phyloP scores from a whole-genome alignment of 2,888 invertebrate species.

The Andrena trimmerana region DNA sequence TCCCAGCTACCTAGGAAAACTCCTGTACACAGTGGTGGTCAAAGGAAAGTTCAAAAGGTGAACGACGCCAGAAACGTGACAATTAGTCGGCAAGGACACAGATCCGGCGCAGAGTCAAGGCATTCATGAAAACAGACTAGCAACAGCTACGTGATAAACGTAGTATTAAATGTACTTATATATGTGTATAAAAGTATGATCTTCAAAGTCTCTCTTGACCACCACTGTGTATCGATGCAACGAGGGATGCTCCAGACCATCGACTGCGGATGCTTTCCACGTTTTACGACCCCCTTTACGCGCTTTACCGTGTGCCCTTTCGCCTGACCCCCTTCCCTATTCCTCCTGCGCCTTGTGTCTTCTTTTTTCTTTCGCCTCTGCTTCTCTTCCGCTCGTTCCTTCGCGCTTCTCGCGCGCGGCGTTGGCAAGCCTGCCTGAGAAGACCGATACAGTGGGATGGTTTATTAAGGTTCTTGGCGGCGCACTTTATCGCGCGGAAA shows the following conservation, averaged over 20 bases:
- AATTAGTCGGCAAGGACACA: not conserved
- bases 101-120: too few species aligned
- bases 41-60: not conserved
- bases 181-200: not conserved
- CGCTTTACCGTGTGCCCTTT: constrained; percentile 57
- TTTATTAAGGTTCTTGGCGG: not conserved
- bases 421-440: constrained; percentile 9
- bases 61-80: not conserved
- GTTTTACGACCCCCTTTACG: constrained; percentile 61
- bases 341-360: not conserved
- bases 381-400: not conserved
- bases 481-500: constrained; percentile 6
- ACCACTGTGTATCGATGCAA: constrained; percentile 8
- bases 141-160: too few species aligned
- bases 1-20: constrained; percentile 42
- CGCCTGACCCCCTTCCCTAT: constrained; percentile 31
- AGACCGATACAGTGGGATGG: not conserved
- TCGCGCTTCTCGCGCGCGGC: not conserved
- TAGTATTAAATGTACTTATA: too few species aligned
- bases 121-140: too few species aligned
- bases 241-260: constrained; percentile 38
- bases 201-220: not conserved
- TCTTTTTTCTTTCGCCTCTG: not conserved
- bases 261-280: constrained; percentile 48
- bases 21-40: constrained; percentile 17